Percentiles rank a stretch among this genome's conserved stretches.
phyloP scores from a whole-genome alignment of 1,140 invertebrate species.

The Drosophila lacertosa region DNA sequence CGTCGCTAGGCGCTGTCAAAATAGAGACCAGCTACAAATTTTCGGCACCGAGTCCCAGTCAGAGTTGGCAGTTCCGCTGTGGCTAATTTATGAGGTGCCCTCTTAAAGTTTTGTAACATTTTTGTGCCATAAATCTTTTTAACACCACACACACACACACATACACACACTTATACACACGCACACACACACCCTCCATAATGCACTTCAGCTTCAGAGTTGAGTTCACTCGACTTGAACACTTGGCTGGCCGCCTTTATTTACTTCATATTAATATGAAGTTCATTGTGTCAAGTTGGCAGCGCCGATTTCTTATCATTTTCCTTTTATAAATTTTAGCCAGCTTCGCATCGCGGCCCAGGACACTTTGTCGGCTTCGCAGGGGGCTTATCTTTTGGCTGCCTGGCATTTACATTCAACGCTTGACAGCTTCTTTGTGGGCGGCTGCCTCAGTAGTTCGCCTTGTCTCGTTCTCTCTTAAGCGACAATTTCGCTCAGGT shows the following conservation, averaged over 20 bases:
- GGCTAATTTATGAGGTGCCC: constrained; percentile 71
- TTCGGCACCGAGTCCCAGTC: constrained; percentile 2
- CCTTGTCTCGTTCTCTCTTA: constrained; percentile 16
- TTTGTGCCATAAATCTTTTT: constrained; percentile 74
- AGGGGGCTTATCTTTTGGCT: constrained; percentile 71
- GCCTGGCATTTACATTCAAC: constrained; percentile 81
- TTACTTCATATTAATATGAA: constrained; percentile 80
- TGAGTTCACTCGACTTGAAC: constrained; percentile 60
- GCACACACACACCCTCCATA: constrained; percentile 32
- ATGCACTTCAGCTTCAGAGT: constrained; percentile 38
- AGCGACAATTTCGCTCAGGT: constrained; percentile 1
- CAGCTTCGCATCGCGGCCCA: constrained; percentile 5
- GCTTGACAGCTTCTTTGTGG: constrained; percentile 73
- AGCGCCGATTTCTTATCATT: constrained; percentile 76
- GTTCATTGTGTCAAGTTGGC: constrained; percentile 79
- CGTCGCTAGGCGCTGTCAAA: constrained; percentile 63
- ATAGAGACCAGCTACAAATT: constrained; percentile 47
- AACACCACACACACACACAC: constrained; percentile 49
- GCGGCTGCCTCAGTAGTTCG: constrained; percentile 10
- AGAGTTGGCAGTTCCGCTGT: constrained; percentile 28
- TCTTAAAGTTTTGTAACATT: constrained; percentile 72
- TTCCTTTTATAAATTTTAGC: constrained; percentile 65
- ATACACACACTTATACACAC: constrained; percentile 42
- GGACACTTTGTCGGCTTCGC: constrained; percentile 46
- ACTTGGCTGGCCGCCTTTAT: constrained; percentile 66